A percentile compares a stretch with the other conserved stretches of the same genome.
phyloP scores from a whole-genome alignment of 30 jellyfish, hydroid and myxozoan genomes.

The Aurelia aurita complex sp. Pacific region DNA sequence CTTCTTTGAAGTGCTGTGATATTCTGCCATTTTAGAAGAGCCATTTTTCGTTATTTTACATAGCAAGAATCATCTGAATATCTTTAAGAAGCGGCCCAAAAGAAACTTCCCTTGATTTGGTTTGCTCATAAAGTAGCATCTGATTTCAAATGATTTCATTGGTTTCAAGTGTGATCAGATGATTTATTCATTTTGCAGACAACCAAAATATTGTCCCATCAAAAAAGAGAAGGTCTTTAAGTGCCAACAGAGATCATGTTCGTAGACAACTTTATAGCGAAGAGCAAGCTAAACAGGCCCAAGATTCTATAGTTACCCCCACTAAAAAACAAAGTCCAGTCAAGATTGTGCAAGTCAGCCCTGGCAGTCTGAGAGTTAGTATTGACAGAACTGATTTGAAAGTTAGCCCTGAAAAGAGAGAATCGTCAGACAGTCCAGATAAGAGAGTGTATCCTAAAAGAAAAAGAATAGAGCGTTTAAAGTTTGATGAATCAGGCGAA shows the following conservation, averaged over 20 bases:
- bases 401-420: conserved; percentile 7
- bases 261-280: conserved; percentile 44
- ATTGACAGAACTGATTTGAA: conserved; percentile 28
- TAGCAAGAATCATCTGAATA: no score
- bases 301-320: background rate
- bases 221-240: conserved; percentile 17
- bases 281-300: conserved; percentile 5
- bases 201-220: background rate
- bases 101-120: no score
- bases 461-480: conserved; percentile 36
- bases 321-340: conserved; percentile 6
- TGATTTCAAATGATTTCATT: no score
- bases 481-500: conserved; percentile 15
- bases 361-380: conserved; percentile 60
- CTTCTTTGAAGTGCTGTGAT: no score
- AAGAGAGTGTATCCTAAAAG: conserved; percentile 37
- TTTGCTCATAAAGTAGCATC: no score
- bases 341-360: conserved; percentile 19
- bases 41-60: no score
- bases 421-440: background rate
- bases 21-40: no score
- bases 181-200: no score
- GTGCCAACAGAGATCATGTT: conserved; percentile 8
- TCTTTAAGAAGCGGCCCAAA: no score
- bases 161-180: no score